Evolutionary conservation across 2,888 invertebrate species (phyloP).

Genomic region (Ophion ventricosus): DNA sequence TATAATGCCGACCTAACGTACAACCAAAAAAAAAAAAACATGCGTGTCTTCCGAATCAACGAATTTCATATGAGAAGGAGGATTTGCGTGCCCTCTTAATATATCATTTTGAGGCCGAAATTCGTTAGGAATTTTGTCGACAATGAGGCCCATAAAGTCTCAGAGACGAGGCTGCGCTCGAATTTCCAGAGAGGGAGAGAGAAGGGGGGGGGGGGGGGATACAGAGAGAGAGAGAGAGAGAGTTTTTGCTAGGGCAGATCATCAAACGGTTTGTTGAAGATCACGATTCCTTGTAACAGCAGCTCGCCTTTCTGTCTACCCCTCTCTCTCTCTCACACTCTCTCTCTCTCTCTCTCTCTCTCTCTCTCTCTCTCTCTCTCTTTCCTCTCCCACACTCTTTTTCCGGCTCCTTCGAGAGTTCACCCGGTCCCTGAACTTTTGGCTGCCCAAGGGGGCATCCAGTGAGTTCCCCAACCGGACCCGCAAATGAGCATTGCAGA

Average conservation of each 20-base stretch:
- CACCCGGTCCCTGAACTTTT: constrained; percentile 65
- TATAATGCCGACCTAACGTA: no score
- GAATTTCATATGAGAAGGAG: no score
- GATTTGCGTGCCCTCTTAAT: no score
- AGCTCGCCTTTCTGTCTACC: constrained; percentile 28
- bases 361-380: background rate
- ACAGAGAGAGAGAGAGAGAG: constrained; percentile 35
- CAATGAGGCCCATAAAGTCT: constrained; percentile 62
- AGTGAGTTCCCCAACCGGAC: constrained; percentile 48
- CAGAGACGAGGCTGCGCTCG: constrained; percentile 46
- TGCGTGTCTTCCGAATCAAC: no score
- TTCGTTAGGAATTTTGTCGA: constrained; percentile 25
- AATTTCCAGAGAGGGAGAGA: constrained; percentile 41
- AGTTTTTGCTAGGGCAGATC: constrained; percentile 52
- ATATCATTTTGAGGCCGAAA: background rate
- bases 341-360: constrained; percentile 21
- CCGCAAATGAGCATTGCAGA: constrained; percentile 52
- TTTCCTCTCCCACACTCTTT: constrained; percentile 20
- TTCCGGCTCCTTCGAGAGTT: constrained; percentile 40
- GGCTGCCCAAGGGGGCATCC: constrained; percentile 21
- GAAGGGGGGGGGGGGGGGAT: constrained; percentile 5
- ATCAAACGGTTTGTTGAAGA: constrained; percentile 64
- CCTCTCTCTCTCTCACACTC: constrained; percentile 1
- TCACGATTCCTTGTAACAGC: constrained; percentile 67
- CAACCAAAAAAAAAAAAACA: no score